Base-by-base conservation (phyloP, 2,797 vertebrate species). In the Fistularia tabacaria region DNA sequence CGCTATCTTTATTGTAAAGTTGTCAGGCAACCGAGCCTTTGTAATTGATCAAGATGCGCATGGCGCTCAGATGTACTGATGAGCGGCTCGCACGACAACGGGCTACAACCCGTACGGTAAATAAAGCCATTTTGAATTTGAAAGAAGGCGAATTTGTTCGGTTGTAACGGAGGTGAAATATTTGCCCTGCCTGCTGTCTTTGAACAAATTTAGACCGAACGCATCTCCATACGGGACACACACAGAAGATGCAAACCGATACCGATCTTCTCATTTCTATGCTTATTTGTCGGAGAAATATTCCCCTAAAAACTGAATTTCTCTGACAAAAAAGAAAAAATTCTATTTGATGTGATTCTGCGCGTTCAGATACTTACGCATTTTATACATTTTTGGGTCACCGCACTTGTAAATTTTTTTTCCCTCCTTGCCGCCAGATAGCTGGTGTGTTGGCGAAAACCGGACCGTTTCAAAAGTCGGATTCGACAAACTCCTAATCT, bases 201-300 rank as follows among this genome's bases (percentile, higher is more conserved):
- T 79, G 76, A 77, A 67, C 66, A 74, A 69, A 81, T 73, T 77
- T 57, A 76, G 48, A 47, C 64, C 58, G 61, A 73, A 25, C 25
- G 25, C 25, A 25, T 25, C 25, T 63, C 57, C 12, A 57, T 54
- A 44, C 39, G 40, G 14, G 57, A 53, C 51, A 57, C 54, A 67
- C 62, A 67, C 62, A 63, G 67, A 74, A n/a, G n/a, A n/a, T n/a
- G n/a, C n/a, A n/a, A 69, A 70, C 49, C 44, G 63, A 79, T 71
- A 10, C 10, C 7, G 6, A 42, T 42, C 41, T 3, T 42, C 41
- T 42, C 40, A 10, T 42, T 38, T 7, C 36, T 9, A 39, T 14
- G 3, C 37, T n/a, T 9, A 12, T 54, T 44, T 45, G 52, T n/a
- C 12, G 51, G 41, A 25, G 25, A 25, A 25, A 25, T 25, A 25